These are phyloP conservation scores for Platysteira castanea DNA, from an alignment of 2,113 vertebrate genomes.

Conservation along the genomic window DNA sequence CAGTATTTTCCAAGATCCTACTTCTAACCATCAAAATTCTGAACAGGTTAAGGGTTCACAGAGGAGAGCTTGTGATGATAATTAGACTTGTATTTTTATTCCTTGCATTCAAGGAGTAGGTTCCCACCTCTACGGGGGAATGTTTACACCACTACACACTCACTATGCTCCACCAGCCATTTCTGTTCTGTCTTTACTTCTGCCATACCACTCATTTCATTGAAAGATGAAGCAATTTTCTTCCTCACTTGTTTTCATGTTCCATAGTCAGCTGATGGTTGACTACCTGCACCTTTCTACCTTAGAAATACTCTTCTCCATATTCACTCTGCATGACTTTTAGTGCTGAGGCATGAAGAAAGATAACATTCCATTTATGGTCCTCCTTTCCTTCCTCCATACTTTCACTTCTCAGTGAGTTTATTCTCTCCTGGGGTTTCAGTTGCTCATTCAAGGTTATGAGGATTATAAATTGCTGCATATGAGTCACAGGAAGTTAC, in stretches of 20 bases:
- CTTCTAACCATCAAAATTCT: not conserved
- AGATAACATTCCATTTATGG: not conserved
- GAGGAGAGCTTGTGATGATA: not conserved
- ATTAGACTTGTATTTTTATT: not conserved
- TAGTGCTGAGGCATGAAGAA: not conserved
- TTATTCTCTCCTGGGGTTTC: not conserved
- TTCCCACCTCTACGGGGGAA: not conserved
- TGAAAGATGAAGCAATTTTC: not conserved
- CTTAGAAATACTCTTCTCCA: not conserved
- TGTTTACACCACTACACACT: not conserved
- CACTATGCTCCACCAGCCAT: not conserved
- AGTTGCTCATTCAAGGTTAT: not conserved
- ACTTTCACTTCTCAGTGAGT: not conserved
- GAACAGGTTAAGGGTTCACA: not conserved
- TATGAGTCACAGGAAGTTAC: slow-evolving; percentile 10
- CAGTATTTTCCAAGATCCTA: not conserved
- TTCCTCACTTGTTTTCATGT: not conserved
- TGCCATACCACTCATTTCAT: not conserved
- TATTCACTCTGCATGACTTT: not conserved
- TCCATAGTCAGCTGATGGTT: not conserved
- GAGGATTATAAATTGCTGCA: not conserved
- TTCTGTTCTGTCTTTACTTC: not conserved
- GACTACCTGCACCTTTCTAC: not conserved
- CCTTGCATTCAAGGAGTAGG: not conserved
- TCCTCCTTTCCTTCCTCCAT: not conserved